phyloP scores from a whole-genome alignment of 2,888 invertebrate genomes.

The Phytoseiulus persimilis region DNA sequence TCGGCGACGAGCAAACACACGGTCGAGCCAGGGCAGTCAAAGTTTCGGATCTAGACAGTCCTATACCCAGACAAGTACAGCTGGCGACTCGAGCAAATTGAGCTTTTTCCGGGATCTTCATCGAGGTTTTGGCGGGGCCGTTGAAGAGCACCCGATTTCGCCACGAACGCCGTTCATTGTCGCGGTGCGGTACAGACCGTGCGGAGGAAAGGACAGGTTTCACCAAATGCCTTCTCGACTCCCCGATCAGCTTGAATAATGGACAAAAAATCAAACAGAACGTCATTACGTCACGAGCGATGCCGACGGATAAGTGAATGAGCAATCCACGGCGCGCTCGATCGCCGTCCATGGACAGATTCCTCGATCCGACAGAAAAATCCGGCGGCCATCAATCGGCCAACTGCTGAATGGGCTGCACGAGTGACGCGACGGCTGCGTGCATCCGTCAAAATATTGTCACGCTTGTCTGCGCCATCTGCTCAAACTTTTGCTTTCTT shows the following conservation, averaged over 20 bases:
- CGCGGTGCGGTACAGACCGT: no score
- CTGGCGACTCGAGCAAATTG: not conserved
- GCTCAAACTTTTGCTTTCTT: not conserved
- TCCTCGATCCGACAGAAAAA: not conserved
- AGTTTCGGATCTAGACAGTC: not conserved
- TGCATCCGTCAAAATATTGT: not conserved
- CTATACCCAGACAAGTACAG: not conserved
- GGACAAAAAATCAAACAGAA: not conserved
- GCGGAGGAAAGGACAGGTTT: no score
- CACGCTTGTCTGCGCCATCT: slow-evolving; percentile 5
- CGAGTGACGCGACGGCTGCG: not conserved
- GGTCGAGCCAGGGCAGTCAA: not conserved
- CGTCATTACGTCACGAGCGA: not conserved
- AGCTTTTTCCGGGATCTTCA: not conserved
- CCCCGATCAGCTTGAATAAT: not conserved
- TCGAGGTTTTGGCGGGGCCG: not conserved
- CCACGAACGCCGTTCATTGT: no score
- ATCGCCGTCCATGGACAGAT: not conserved
- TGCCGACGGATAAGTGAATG: not conserved
- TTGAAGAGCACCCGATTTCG: not conserved
- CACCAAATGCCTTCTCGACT: no score
- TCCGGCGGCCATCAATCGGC: not conserved
- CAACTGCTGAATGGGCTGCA: not conserved
- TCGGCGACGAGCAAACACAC: not conserved
- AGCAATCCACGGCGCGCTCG: not conserved